Percentiles rank a stretch among this genome's conserved stretches.
Evolutionary conservation across 1,140 invertebrate species (phyloP).

Genomic region (Drosophila sp.): DNA sequence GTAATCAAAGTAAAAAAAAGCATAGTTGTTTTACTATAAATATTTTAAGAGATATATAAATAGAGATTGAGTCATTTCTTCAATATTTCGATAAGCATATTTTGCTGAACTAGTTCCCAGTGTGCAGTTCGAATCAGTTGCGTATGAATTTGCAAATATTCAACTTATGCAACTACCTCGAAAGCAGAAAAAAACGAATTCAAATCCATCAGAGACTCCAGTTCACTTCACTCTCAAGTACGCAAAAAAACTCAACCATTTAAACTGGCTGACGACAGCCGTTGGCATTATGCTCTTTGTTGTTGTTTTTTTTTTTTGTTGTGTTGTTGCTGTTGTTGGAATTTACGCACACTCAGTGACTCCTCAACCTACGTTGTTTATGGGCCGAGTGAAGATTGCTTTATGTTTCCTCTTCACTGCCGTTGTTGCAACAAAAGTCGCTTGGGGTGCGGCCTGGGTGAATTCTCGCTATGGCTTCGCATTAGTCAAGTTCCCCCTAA

Average conservation of each 20-base stretch:
- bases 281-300: background rate
- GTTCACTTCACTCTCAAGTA: slow-evolving; percentile 21
- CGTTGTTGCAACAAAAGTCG: no score
- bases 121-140: slow-evolving; percentile 36
- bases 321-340: slow-evolving; percentile 29
- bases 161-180: slow-evolving; percentile 40
- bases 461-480: slow-evolving; percentile 48
- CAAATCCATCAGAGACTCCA: slow-evolving; percentile 40
- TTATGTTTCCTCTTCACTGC: slow-evolving; percentile 21
- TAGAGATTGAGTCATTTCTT: no score
- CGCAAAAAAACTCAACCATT: slow-evolving; percentile 38
- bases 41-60: no score
- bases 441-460: slow-evolving; percentile 36
- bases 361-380: slow-evolving; percentile 42
- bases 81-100: background rate
- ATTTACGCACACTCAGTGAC: slow-evolving; percentile 54
- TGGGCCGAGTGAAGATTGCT: slow-evolving; percentile 38
- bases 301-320: slow-evolving; percentile 9
- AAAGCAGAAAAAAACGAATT: slow-evolving; percentile 54
- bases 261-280: slow-evolving; percentile 51
- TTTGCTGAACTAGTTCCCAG: slow-evolving; percentile 8
- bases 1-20: no score
- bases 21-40: no score
- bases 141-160: slow-evolving; percentile 47
- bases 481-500: slow-evolving; percentile 25